These are phyloP conservation scores for Petromus typicus DNA, from an alignment of 2,113 vertebrate species.

Conservation along the genomic window DNA sequence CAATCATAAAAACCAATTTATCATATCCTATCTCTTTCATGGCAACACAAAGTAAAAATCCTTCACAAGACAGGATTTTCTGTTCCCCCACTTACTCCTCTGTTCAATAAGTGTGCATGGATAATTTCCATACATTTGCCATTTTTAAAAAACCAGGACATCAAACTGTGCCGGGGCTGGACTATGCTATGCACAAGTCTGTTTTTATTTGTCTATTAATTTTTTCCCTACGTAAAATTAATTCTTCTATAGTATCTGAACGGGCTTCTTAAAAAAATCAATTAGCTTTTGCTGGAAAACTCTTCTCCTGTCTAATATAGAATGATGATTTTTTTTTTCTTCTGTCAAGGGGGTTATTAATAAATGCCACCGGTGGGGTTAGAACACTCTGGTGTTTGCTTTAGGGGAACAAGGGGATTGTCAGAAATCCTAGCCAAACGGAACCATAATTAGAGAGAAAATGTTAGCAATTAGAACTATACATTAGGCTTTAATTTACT, in stretches of 20 bases:
- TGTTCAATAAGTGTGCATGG: conserved; percentile 8
- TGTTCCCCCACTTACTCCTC: conserved; percentile 55
- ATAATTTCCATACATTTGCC: conserved; percentile 73
- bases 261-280: conserved; percentile 78
- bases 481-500: conserved; percentile 84
- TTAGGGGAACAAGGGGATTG: conserved; percentile 90
- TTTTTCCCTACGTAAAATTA: conserved; percentile 85
- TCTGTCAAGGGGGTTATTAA: conserved; percentile 90
- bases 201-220: conserved; percentile 83
- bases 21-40: conserved; percentile 60
- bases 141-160: conserved; percentile 43
- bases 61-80: conserved; percentile 50
- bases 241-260: conserved; percentile 83
- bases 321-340: conserved; percentile 89
- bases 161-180: conserved; percentile 37
- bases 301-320: conserved; percentile 86
- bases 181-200: conserved; percentile 32
- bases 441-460: conserved; percentile 90
- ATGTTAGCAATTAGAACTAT: conserved; percentile 90
- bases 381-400: conserved; percentile 89
- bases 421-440: conserved; percentile 90
- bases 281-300: conserved; percentile 88
- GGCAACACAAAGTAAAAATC: conserved; percentile 60
- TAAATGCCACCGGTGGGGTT: conserved; percentile 89
- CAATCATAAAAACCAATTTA: conserved; percentile 45